A percentile compares a stretch with the other conserved stretches of the same genome.
Evolutionary conservation across 2,113 vertebrate species (phyloP).

Genomic region (Chionis minor): DNA sequence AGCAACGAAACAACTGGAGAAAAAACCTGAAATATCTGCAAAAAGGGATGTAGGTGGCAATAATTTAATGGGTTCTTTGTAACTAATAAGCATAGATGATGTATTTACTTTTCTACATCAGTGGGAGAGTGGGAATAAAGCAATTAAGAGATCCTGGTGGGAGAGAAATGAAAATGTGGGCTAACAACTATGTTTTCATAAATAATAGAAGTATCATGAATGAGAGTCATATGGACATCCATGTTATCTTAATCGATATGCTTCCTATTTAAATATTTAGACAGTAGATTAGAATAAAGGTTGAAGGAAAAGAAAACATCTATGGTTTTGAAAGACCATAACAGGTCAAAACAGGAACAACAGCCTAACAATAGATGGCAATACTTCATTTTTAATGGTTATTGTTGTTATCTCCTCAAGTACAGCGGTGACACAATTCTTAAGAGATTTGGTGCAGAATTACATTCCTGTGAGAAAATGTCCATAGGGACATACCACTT

Average conservation of each 20-base stretch:
- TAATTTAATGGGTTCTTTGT: not conserved
- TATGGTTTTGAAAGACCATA: slow-evolving; percentile 14
- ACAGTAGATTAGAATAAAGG: not conserved
- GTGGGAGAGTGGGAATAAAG: not conserved
- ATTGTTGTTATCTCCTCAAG: slow-evolving; percentile 45
- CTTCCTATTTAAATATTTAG: slow-evolving; percentile 7
- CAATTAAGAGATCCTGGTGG: not conserved
- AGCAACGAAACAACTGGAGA: not conserved
- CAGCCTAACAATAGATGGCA: slow-evolving; percentile 54
- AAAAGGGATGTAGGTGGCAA: not conserved
- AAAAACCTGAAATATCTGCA: not conserved
- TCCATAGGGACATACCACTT: slow-evolving; percentile 35
- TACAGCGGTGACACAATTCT: slow-evolving; percentile 28
- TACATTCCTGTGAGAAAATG: slow-evolving; percentile 63
- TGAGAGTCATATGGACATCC: not conserved
- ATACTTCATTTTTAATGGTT: slow-evolving; percentile 16
- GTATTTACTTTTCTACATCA: not conserved
- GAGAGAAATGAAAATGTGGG: not conserved
- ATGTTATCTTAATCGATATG: not conserved
- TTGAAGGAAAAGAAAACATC: slow-evolving; percentile 26
- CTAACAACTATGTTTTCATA: not conserved
- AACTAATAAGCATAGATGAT: not conserved
- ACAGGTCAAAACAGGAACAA: slow-evolving; percentile 19
- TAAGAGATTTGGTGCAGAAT: slow-evolving; percentile 33
- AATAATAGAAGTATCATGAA: not conserved